Conservation (phyloP, 1,140 invertebrate species). For the Wiebesia pumilae region DNA sequence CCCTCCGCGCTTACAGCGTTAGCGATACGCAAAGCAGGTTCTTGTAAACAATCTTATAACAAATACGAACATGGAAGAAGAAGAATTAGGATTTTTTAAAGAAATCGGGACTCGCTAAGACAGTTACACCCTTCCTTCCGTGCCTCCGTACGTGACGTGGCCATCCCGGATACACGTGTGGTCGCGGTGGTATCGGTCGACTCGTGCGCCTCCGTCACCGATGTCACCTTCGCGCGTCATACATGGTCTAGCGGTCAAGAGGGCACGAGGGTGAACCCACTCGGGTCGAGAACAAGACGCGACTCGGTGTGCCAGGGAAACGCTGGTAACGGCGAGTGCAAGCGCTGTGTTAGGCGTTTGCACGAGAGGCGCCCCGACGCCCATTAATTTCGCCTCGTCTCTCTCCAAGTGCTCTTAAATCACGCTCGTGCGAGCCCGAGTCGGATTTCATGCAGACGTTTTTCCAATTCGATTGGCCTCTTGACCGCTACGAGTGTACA, state of each 20-base stretch:
- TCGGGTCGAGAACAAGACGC: too few relatives aligned
- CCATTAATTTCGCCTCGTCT: slow-evolving; percentile 26
- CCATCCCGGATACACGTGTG: too few relatives aligned
- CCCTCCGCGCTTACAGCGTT: too few relatives aligned
- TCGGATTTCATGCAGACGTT: slow-evolving; percentile 49
- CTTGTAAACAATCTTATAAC: too few relatives aligned
- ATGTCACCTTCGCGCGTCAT: background rate
- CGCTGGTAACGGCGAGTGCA: background rate
- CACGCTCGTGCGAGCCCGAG: slow-evolving; percentile 23
- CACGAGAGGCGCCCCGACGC: background rate
- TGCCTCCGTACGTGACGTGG: too few relatives aligned
- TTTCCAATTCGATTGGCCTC: slow-evolving; percentile 24
- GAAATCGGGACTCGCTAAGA: too few relatives aligned
- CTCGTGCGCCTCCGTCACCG: background rate
- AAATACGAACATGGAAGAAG: too few relatives aligned
- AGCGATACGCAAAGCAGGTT: too few relatives aligned
- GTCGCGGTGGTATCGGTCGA: background rate
- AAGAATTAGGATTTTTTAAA: too few relatives aligned
- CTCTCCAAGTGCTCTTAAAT: slow-evolving; percentile 30
- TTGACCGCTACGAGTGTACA: slow-evolving; percentile 35
- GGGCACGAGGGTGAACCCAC: too few relatives aligned
- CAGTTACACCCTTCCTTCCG: too few relatives aligned
- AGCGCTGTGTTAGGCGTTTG: background rate
- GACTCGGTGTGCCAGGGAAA: too few relatives aligned
- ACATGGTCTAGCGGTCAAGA: background rate